A percentile compares a stretch with the other conserved stretches of the same genome.
These are phyloP conservation scores for Amblyraja radiata DNA, from an alignment of 2,797 vertebrate species.

Conservation along the genomic window DNA sequence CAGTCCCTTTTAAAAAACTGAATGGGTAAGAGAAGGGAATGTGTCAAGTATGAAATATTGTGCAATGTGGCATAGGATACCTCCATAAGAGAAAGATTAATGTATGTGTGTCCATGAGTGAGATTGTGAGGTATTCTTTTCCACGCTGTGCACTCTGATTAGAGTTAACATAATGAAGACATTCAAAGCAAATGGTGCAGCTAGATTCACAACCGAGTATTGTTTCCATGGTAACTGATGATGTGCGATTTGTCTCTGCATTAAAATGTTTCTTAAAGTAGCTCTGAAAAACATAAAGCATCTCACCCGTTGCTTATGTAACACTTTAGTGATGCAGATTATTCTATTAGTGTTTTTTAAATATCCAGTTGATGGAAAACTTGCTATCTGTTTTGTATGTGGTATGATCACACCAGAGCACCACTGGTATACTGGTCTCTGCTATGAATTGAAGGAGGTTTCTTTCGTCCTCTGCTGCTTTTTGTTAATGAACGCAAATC, in stretches of 20 bases:
- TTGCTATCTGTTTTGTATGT: background rate
- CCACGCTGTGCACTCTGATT: background rate
- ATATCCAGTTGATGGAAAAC: background rate
- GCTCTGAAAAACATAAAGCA: background rate
- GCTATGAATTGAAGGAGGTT: background rate
- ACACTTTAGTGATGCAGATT: background rate
- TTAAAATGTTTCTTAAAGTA: background rate
- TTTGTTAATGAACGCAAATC: background rate
- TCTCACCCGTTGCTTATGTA: background rate
- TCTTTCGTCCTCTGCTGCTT: background rate
- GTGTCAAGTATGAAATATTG: too few species aligned
- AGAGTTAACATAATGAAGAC: background rate
- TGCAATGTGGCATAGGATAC: too few species aligned
- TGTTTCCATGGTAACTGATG: conserved; percentile 10
- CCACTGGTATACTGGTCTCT: background rate
- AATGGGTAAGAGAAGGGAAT: too few species aligned
- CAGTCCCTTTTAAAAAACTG: too few species aligned
- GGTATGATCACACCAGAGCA: background rate
- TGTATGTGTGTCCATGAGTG: background rate
- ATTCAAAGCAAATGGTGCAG: background rate
- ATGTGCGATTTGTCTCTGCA: background rate
- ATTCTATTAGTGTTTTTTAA: background rate
- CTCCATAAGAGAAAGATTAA: background rate
- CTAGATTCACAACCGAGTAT: background rate
- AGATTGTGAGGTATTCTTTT: too few species aligned